A percentile compares a stretch with the other conserved stretches of the same genome.
Evolutionary conservation across 2,797 vertebrate genomes (phyloP).

Genomic region (Falco berigora): DNA sequence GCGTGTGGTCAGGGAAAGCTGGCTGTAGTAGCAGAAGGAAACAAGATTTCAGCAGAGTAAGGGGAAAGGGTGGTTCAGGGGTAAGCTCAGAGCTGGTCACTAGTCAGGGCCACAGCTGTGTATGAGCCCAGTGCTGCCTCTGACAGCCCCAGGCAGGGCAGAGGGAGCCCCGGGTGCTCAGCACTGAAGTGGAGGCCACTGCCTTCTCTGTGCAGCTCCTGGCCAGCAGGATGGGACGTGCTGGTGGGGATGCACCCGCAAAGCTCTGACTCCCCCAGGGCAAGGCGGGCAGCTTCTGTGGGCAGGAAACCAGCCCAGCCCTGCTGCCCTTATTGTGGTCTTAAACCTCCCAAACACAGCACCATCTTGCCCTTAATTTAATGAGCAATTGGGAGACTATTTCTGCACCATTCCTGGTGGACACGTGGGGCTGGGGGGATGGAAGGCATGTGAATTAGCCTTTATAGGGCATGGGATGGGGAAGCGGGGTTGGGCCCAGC

Average conservation of each 20-base stretch:
- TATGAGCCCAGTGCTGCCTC: background rate
- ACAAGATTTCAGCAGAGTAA: background rate
- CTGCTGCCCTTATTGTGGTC: background rate
- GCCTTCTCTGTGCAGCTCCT: background rate
- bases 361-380: background rate
- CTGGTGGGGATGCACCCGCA: rapidly evolving
- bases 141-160: background rate
- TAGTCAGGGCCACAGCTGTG: background rate
- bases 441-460: background rate
- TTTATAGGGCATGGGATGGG: background rate
- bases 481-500: background rate
- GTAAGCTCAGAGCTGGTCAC: background rate
- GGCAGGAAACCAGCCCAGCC: background rate
- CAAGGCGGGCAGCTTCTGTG: background rate
- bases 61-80: background rate
- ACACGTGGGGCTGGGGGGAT: background rate
- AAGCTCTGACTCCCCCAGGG: background rate
- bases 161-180: background rate
- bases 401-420: background rate
- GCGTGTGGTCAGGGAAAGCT: background rate
- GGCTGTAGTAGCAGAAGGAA: background rate
- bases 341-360: background rate
- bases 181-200: background rate
- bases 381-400: background rate
- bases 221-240: background rate